Evolutionary conservation across 2,888 invertebrate species (phyloP).

Genomic region (Hetaerina titia): DNA sequence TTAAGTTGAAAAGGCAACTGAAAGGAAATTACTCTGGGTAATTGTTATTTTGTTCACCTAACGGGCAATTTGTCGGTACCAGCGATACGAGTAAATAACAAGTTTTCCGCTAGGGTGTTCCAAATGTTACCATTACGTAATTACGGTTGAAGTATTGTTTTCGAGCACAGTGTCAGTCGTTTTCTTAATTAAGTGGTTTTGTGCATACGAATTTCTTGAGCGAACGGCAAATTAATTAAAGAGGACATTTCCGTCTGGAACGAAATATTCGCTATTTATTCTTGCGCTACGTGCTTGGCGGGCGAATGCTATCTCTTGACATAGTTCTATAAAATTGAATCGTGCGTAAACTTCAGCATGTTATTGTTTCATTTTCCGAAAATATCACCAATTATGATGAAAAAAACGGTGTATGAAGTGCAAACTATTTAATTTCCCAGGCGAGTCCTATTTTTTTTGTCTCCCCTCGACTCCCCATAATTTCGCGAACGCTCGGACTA

Average conservation of each 20-base stretch:
- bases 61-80: too few species aligned
- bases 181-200: too few species aligned
- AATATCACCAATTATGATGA: not conserved
- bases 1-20: too few species aligned
- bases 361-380: not conserved
- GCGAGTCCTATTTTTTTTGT: conserved; percentile 21
- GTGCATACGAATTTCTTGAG: too few species aligned
- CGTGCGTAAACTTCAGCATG: not conserved
- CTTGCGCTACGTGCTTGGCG: not conserved
- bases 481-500: not conserved
- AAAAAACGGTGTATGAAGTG: not conserved
- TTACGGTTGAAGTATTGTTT: too few species aligned
- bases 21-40: too few species aligned
- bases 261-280: not conserved
- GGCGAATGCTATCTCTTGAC: not conserved
- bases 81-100: too few species aligned
- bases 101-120: too few species aligned
- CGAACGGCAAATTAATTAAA: not conserved
- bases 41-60: too few species aligned
- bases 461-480: not conserved
- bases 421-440: not conserved
- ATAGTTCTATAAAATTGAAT: not conserved
- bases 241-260: not conserved
- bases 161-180: too few species aligned
- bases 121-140: too few species aligned